Evolutionary conservation across 2,797 vertebrate species (phyloP).

Genomic region (Chelidonichthys spinosus): DNA sequence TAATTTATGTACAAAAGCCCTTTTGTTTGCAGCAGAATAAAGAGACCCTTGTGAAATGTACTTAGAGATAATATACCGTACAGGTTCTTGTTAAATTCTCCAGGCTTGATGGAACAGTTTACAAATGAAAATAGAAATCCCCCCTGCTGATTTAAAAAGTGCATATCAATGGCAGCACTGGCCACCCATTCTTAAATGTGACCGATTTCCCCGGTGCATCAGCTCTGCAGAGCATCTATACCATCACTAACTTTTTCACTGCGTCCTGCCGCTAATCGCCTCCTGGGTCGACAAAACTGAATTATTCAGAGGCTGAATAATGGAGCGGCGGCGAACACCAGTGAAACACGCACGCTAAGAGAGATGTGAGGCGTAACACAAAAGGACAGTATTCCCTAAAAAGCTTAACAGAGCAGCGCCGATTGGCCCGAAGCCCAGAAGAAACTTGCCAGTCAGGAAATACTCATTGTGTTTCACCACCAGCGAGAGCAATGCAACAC

Average conservation of each 20-base stretch:
- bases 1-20: background rate
- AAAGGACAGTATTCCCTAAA: constrained; percentile 51
- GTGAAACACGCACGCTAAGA: constrained; percentile 35
- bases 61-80: constrained; percentile 1
- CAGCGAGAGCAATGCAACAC: constrained; percentile 27
- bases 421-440: constrained; percentile 40
- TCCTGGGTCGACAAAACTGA: constrained; percentile 54
- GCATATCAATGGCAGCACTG: constrained; percentile 19
- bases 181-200: constrained; percentile 49
- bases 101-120: constrained; percentile 6
- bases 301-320: constrained; percentile 71
- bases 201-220: constrained; percentile 44
- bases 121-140: background rate
- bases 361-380: constrained; percentile 49
- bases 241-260: constrained; percentile 48
- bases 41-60: constrained; percentile 1
- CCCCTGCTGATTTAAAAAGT: constrained; percentile 41
- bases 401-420: constrained; percentile 29
- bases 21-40: background rate
- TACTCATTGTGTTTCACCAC: constrained; percentile 12
- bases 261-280: constrained; percentile 49
- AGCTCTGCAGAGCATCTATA: constrained; percentile 35
- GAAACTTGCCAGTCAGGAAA: constrained; percentile 19
- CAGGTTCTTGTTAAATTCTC: background rate
- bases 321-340: constrained; percentile 29